A percentile compares a stretch with the other conserved stretches of the same genome.
phyloP scores from a whole-genome alignment of 1,140 invertebrate species.

The Reticulitermes speratus region DNA sequence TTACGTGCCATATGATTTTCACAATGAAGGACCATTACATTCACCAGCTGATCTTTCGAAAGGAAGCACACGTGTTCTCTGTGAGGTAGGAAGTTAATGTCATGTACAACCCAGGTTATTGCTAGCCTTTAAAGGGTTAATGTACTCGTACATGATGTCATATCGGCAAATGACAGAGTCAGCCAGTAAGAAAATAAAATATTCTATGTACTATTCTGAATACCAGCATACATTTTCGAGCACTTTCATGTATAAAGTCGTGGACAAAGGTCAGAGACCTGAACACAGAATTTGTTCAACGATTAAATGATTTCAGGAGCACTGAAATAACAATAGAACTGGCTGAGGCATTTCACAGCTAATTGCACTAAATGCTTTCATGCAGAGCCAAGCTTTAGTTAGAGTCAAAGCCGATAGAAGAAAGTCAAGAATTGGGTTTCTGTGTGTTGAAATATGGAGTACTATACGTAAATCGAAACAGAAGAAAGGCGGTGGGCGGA shows the following conservation, averaged over 20 bases:
- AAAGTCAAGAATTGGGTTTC: background rate
- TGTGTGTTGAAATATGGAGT: background rate
- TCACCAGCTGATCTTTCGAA: no score
- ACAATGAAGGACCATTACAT: no score
- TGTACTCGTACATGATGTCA: no score
- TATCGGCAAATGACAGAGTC: no score
- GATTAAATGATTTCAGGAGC: background rate
- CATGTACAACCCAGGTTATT: no score
- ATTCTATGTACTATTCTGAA: no score
- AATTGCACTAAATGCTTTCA: slow-evolving; percentile 15
- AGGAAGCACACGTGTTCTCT: no score
- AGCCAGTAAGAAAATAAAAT: no score
- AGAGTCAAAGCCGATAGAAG: background rate
- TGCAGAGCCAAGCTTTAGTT: background rate
- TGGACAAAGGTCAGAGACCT: background rate
- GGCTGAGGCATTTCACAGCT: background rate
- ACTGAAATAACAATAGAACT: background rate
- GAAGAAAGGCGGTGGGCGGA: background rate
- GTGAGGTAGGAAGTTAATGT: no score
- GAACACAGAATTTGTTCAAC: background rate
- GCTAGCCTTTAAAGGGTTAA: no score
- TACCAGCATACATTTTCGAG: no score
- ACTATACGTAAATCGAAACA: background rate
- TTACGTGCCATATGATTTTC: no score
- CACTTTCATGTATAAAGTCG: background rate